phyloP scores from a whole-genome alignment of 2,797 vertebrate genomes.

The Anguilla pacifica region DNA sequence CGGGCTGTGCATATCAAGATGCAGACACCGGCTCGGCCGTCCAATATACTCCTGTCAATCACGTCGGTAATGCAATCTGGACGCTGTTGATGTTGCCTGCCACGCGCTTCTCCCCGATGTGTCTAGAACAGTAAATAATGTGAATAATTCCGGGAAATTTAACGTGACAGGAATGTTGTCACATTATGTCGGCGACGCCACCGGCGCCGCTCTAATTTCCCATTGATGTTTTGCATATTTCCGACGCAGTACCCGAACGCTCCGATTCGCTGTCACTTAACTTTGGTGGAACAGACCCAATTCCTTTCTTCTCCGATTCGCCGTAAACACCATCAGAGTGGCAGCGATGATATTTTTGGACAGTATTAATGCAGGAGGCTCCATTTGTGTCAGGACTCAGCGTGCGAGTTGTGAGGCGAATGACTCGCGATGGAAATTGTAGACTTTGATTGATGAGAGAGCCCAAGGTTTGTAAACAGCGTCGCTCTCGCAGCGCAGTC shows the following conservation, averaged over 20 bases:
- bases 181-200: conserved; percentile 16
- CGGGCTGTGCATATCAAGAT: conserved; percentile 54
- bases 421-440: neutral
- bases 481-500: neutral
- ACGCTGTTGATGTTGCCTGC: conserved; percentile 49
- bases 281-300: conserved; percentile 63
- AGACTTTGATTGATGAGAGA: conserved; percentile 2
- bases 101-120: conserved; percentile 48
- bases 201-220: conserved; percentile 54
- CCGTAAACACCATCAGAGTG: conserved; percentile 56
- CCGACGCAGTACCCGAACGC: conserved; percentile 51
- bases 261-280: conserved; percentile 66
- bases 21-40: conserved; percentile 46
- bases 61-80: conserved; percentile 62
- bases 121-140: conserved; percentile 66
- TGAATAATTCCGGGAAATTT: conserved; percentile 65
- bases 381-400: conserved; percentile 53
- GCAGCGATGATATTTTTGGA: conserved; percentile 46
- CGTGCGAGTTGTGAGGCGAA: conserved; percentile 3
- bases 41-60: conserved; percentile 58
- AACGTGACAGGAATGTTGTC: conserved; percentile 65
- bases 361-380: conserved; percentile 57
- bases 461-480: conserved; percentile 6
- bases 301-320: conserved; percentile 51
- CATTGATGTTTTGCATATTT: conserved; percentile 62